Conservation (phyloP, 2,888 invertebrate genomes). For the Brachylomia viminalis region DNA sequence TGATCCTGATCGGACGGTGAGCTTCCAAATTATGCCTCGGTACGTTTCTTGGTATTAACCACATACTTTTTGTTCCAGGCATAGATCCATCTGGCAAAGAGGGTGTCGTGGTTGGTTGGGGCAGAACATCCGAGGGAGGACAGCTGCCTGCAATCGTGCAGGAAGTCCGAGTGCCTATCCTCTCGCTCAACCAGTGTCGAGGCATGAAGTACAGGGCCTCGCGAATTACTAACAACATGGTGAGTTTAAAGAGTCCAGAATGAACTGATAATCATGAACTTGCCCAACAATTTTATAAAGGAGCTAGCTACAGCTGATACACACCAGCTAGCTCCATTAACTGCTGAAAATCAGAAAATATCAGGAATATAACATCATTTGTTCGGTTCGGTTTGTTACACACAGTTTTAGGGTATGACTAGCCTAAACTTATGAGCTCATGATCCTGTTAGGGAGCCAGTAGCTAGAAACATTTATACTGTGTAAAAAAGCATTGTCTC, state of each 20-base stretch:
- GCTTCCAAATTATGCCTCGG: neutral
- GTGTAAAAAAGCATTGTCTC: neutral
- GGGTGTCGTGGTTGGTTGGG: conserved; percentile 97
- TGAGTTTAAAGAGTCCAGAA: conserved; percentile 60
- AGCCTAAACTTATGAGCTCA: neutral
- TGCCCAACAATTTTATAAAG: neutral
- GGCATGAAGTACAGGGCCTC: conserved; percentile 96
- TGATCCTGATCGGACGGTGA: no score
- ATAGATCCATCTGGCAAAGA: conserved; percentile 93
- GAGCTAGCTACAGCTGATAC: no score
- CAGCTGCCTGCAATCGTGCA: conserved; percentile 94
- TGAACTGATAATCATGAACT: neutral
- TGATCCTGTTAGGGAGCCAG: neutral
- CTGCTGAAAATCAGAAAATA: neutral
- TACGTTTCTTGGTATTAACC: neutral
- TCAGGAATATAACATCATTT: neutral
- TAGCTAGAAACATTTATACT: neutral
- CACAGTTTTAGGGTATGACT: neutral
- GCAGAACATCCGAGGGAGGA: conserved; percentile 95
- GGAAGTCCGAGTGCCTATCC: conserved; percentile 96
- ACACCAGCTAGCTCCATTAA: no score
- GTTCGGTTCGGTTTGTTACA: neutral
- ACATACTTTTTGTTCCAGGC: conserved; percentile 77
- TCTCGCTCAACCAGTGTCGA: conserved; percentile 94
- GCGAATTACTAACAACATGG: conserved; percentile 95